A percentile compares a stretch with the other conserved stretches of the same genome.
These are phyloP conservation scores for Resseliella maxima DNA, from an alignment of 2,888 invertebrate species.

Conservation along the genomic window DNA sequence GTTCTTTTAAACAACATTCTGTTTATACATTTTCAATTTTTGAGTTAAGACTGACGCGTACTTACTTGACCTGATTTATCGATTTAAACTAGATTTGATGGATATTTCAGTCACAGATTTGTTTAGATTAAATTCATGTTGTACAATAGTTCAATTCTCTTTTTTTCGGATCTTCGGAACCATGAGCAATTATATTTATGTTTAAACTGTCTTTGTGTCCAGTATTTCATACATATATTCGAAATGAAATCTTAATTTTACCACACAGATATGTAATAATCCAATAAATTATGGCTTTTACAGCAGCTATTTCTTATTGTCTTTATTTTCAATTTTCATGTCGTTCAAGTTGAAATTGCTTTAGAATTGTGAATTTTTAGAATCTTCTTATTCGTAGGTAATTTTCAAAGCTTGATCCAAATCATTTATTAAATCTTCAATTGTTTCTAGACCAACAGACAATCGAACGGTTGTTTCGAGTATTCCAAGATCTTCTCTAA, in stretches of 20 bases:
- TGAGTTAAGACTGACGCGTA: background rate
- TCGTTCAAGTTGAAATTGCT: background rate
- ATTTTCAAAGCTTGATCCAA: constrained; percentile 75
- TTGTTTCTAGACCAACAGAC: constrained; percentile 90
- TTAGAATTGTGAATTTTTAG: too few species aligned
- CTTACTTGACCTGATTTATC: background rate
- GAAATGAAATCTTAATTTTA: background rate
- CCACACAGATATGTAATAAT: background rate
- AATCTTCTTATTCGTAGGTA: constrained; percentile 59
- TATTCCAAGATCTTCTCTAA: constrained; percentile 75
- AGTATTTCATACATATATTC: background rate
- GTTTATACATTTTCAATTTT: background rate
- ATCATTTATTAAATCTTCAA: constrained; percentile 86
- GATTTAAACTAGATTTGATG: background rate
- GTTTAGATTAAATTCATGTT: too few species aligned
- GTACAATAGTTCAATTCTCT: too few species aligned
- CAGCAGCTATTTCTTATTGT: background rate
- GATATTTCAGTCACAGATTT: background rate
- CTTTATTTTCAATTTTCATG: background rate
- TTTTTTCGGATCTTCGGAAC: too few species aligned
- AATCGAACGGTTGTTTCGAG: constrained; percentile 86
- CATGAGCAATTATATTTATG: background rate
- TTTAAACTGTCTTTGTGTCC: background rate
- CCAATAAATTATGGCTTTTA: background rate
- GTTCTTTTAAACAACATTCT: background rate